These are phyloP conservation scores for Excalfactoria chinensis DNA, from an alignment of 2,113 vertebrate genomes.

Conservation along the genomic window DNA sequence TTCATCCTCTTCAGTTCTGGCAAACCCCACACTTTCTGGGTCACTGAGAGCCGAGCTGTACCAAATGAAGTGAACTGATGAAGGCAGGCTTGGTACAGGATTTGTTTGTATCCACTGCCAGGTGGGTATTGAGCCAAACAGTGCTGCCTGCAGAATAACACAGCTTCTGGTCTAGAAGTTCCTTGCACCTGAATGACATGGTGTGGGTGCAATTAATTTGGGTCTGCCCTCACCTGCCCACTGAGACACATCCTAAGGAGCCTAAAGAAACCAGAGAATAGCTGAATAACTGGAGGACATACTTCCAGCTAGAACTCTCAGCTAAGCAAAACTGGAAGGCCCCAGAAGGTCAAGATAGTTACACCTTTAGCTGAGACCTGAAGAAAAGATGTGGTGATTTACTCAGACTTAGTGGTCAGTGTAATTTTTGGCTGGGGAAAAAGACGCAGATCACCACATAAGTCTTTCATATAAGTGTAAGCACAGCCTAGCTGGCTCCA, in stretches of 20 bases:
- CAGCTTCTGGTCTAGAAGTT: not conserved
- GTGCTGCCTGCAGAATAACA: rapidly evolving
- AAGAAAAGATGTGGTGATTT: not conserved
- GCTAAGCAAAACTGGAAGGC: not conserved
- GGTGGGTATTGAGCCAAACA: not conserved
- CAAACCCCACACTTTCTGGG: not conserved
- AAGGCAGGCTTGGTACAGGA: not conserved
- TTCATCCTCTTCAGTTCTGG: not conserved
- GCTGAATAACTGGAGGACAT: not conserved
- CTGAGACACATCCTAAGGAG: not conserved
- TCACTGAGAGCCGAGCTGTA: not conserved
- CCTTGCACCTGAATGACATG: not conserved
- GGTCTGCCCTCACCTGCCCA: not conserved
- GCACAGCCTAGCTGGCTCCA: not conserved
- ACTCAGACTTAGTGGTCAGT: not conserved
- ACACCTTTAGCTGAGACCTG: not conserved
- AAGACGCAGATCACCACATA: not conserved
- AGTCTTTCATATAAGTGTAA: not conserved
- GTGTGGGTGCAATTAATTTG: not conserved
- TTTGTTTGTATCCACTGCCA: not conserved
- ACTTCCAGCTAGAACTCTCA: not conserved
- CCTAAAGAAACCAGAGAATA: not conserved
- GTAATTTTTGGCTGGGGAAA: not conserved
- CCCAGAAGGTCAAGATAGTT: not conserved
- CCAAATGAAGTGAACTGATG: not conserved